These are phyloP conservation scores for Acinonyx jubatus DNA, from an alignment of 2,113 vertebrate genomes.

Conservation along the genomic window DNA sequence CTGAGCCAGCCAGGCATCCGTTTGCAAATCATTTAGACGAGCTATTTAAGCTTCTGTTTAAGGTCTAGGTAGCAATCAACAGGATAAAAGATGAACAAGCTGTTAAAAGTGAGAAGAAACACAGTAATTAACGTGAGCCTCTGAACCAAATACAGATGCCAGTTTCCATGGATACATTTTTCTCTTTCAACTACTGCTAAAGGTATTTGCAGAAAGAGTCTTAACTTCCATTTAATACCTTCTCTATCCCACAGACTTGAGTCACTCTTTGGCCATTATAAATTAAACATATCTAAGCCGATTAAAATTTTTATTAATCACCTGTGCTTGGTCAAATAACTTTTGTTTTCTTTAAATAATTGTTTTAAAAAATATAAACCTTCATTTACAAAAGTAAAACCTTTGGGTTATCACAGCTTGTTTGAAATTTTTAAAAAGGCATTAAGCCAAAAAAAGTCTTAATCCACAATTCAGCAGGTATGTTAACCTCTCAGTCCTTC, in stretches of 20 bases:
- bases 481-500: background rate
- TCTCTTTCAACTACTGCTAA: background rate
- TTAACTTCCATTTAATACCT: background rate
- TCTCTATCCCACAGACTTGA: background rate
- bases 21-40: background rate
- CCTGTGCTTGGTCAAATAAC: slow-evolving; percentile 4
- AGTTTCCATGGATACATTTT: background rate
- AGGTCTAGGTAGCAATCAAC: background rate
- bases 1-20: background rate
- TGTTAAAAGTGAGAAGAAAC: background rate
- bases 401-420: background rate
- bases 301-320: slow-evolving; percentile 2
- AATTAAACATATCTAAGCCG: background rate
- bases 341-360: background rate
- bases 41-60: background rate
- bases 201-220: background rate
- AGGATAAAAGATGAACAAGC: background rate
- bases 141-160: background rate
- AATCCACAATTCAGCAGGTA: background rate
- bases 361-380: background rate
- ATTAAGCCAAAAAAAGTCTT: background rate
- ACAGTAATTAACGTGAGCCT: background rate
- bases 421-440: background rate
- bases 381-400: slow-evolving; percentile 21
- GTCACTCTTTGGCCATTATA: background rate